phyloP scores from a whole-genome alignment of 1,140 invertebrate genomes.

The Diachasmimorpha longicaudata region DNA sequence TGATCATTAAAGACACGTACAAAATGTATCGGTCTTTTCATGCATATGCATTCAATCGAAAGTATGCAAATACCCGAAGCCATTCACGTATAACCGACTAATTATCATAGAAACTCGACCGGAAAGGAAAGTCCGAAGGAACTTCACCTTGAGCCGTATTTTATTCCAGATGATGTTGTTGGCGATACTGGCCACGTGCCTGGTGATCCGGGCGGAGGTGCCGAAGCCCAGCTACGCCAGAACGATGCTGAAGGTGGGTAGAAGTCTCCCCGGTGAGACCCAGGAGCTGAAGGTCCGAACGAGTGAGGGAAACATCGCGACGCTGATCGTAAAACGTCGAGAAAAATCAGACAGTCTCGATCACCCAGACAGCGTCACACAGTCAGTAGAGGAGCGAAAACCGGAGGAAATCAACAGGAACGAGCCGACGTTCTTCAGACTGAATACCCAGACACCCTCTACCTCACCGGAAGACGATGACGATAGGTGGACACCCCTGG shows the following conservation, averaged over 20 bases:
- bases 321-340: slow-evolving; percentile 78
- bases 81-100: slow-evolving; percentile 6
- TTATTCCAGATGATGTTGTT: slow-evolving; percentile 39
- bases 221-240: slow-evolving; percentile 67
- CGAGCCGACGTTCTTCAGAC: slow-evolving; percentile 12
- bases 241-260: slow-evolving; percentile 77
- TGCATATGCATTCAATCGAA: slow-evolving; percentile 26
- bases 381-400: slow-evolving; percentile 12
- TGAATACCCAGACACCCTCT: neutral
- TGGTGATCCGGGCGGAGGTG: slow-evolving; percentile 30
- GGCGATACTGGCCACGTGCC: slow-evolving; percentile 15
- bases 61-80: slow-evolving; percentile 23
- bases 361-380: neutral
- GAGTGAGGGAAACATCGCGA: slow-evolving; percentile 74
- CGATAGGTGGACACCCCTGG: slow-evolving; percentile 46
- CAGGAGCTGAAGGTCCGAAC: slow-evolving; percentile 78
- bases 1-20: too few species aligned
- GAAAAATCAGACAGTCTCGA: slow-evolving; percentile 51
- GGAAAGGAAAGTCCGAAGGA: slow-evolving; percentile 11
- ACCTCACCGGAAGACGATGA: slow-evolving; percentile 38
- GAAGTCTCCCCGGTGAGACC: slow-evolving; percentile 76
- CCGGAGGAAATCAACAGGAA: slow-evolving; percentile 16
- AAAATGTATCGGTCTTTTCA: neutral
- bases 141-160: neutral
- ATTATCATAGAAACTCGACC: slow-evolving; percentile 23